Evolutionary conservation across 1,140 invertebrate genomes (phyloP).

Genomic region (Lordiphosa stackelbergi): DNA sequence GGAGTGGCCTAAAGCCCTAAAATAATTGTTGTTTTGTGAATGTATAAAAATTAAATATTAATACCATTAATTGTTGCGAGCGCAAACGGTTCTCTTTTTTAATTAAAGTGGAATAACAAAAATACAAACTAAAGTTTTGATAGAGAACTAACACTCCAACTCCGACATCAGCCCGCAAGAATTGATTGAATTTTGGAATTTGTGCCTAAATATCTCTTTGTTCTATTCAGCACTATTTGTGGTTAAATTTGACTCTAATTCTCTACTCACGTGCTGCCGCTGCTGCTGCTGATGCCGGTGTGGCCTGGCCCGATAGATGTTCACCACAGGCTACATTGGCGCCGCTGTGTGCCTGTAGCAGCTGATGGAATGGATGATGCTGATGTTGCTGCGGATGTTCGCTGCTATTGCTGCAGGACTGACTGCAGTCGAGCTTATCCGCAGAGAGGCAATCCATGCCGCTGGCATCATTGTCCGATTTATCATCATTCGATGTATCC

Average conservation of each 20-base stretch:
- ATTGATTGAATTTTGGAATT: too few species aligned
- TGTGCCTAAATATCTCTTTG: too few species aligned
- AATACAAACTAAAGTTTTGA: too few species aligned
- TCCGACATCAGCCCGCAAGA: too few species aligned
- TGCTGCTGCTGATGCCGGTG: slow-evolving; percentile 48
- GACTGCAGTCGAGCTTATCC: slow-evolving; percentile 63
- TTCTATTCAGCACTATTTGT: too few species aligned
- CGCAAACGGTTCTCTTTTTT: too few species aligned
- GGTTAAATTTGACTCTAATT: neutral
- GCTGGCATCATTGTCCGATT: slow-evolving; percentile 65
- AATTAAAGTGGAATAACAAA: too few species aligned
- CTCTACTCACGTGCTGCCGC: slow-evolving; percentile 49
- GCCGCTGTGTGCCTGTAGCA: slow-evolving; percentile 55
- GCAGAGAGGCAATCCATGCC: slow-evolving; percentile 70
- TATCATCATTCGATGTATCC: slow-evolving; percentile 75
- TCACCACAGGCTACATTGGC: slow-evolving; percentile 57
- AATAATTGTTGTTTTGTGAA: too few species aligned
- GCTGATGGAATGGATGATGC: slow-evolving; percentile 58
- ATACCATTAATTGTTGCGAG: too few species aligned
- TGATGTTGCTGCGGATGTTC: slow-evolving; percentile 34
- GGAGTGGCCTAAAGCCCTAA: too few species aligned
- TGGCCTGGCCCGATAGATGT: slow-evolving; percentile 56
- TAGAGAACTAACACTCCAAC: too few species aligned
- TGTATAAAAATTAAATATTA: too few species aligned
- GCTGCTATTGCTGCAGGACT: slow-evolving; percentile 51